Evolutionary conservation across 2,888 invertebrate genomes (phyloP).

Genomic region (Drosophila maculinotata): DNA sequence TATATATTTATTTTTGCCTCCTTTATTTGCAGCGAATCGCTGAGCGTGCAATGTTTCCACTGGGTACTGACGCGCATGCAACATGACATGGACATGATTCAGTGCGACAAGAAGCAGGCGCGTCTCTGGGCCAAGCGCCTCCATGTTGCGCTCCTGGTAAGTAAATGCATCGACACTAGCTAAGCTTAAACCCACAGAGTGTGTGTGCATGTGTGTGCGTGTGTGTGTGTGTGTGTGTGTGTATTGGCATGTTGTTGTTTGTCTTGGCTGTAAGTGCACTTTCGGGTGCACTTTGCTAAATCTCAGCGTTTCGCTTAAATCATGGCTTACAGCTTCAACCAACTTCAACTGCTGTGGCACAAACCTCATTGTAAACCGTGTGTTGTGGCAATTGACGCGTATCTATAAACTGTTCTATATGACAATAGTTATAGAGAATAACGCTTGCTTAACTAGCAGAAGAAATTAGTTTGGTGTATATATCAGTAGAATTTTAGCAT

Average conservation of each 20-base stretch:
- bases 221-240: conserved; percentile 17
- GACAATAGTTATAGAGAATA: background rate
- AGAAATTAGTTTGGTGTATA: too few relatives aligned
- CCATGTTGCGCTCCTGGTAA: conserved; percentile 90
- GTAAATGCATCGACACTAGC: conserved; percentile 53
- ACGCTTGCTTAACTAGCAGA: too few relatives aligned
- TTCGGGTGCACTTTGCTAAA: conserved; percentile 67
- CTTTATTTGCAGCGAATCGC: conserved; percentile 91
- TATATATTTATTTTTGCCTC: conserved; percentile 17
- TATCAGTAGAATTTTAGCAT: too few relatives aligned
- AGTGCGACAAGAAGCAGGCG: conserved; percentile 93
- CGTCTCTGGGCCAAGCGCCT: conserved; percentile 93
- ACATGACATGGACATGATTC: conserved; percentile 95
- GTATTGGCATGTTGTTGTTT: conserved; percentile 65
- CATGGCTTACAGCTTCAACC: conserved; percentile 52
- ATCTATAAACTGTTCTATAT: background rate
- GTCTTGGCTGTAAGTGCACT: conserved; percentile 70
- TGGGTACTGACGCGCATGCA: conserved; percentile 90
- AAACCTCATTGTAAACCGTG: conserved; percentile 12
- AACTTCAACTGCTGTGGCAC: conserved; percentile 26
- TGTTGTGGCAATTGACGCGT: conserved; percentile 19
- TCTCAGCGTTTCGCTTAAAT: conserved; percentile 53
- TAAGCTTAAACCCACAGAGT: conserved; percentile 34
- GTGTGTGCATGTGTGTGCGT: background rate
- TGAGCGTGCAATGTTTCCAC: conserved; percentile 96